A percentile compares a stretch with the other conserved stretches of the same genome.
phyloP scores from a whole-genome alignment of 2,797 vertebrate genomes.

The Mus spretus region DNA sequence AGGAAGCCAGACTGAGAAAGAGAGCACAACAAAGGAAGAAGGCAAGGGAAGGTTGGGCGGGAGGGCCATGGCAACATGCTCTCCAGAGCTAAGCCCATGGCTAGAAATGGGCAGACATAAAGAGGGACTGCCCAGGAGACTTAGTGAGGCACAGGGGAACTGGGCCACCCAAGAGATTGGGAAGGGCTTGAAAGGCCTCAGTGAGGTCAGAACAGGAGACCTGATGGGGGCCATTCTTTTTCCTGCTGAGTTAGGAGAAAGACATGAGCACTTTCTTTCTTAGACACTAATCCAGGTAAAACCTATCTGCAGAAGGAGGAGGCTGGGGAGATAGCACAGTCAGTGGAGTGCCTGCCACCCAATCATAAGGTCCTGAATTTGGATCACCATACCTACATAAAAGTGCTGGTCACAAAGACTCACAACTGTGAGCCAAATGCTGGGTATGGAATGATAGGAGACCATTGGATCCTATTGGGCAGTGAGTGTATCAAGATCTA shows the following conservation, averaged over 20 bases:
- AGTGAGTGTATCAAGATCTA: neutral
- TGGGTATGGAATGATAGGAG: neutral
- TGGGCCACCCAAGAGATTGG: neutral
- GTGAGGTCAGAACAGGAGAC: neutral
- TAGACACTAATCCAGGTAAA: neutral
- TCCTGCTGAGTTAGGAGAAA: neutral
- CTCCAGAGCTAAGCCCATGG: neutral
- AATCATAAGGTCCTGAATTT: neutral
- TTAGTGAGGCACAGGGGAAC: neutral
- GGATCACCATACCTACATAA: neutral
- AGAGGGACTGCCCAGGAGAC: neutral
- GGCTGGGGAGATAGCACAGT: neutral
- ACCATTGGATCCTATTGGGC: neutral
- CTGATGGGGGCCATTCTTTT: neutral
- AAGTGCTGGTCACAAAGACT: constrained; percentile 1
- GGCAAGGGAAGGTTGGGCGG: neutral
- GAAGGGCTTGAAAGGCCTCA: neutral
- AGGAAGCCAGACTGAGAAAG: constrained; percentile 70
- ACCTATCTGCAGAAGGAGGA: neutral
- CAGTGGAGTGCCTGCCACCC: neutral
- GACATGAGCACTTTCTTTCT: neutral
- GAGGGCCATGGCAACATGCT: neutral
- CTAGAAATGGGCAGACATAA: neutral
- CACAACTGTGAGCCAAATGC: neutral
- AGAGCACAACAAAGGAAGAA: constrained; percentile 71